Base-by-base conservation (phyloP, 1,140 invertebrate species). In the Bombus difficillimus region DNA sequence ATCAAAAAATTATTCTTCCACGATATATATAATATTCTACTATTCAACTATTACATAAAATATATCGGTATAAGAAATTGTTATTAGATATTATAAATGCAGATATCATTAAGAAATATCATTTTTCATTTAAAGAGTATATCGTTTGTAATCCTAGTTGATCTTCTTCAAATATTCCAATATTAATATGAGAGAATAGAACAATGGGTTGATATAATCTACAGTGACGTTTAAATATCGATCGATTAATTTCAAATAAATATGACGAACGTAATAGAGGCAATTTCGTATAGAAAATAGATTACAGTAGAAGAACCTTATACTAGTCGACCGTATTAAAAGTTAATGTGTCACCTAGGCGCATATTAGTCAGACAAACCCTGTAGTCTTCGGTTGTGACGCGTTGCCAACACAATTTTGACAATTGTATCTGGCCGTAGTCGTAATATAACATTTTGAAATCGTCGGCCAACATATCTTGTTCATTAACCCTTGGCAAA, bases 401-500 rank as follows among this genome's bases (percentile, higher is more conserved):
- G 6, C 18, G 15, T 43, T 78, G 75, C 75, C 75, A 78, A 28
- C 37, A 39, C 6, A 64, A 78, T 78, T 62, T 64, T 66, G 75
- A 78, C 75, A 41, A 59, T 64, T 15, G 75, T 4, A 37, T 25
- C 53, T 78, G 59, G 34, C 25, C 12, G 12, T 47, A 32, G 32
- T 57, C 32, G 74, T 39, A 39, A 77, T 57, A n/a, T 62, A n/a
- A n/a, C 57, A 41, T 78, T 78, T 78, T 64, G 39, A 78, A 78
- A 78, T 64, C 75, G 37, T 39, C 73, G 43, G 18, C 13, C 57
- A 64, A 78, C 75, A 66, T 59, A 77, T 39, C 57, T 78, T 78
- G 75, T 78, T 59, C 75, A 64, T 78, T 78, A 78, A 78, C 75
- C 75, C 57, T 78, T 78, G 28, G 75, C 57, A 78, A 75, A 53